Base-by-base conservation (phyloP, 1,140 invertebrate genomes). In the Hypothenemus hampei region DNA sequence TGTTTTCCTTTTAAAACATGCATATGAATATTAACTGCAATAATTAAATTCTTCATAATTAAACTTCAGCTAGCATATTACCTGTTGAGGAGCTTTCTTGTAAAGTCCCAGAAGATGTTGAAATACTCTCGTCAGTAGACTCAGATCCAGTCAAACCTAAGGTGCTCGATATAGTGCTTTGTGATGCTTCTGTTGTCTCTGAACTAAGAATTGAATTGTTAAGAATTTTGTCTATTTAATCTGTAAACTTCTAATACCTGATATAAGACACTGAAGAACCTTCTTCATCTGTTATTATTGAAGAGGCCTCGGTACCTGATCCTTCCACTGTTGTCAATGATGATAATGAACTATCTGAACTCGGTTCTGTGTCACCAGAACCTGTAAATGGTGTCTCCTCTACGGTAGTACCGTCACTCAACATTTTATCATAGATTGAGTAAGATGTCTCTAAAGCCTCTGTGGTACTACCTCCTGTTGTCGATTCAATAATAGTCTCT, bases 401-500 rank as follows among this genome's bases (percentile, higher is more conserved):
- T 4, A 50, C 16, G 0, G 55, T 57, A n/a, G 47, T 44, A 22
- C 72, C 67, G 58, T 85, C 84, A 59, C 82, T 81, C 26, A 79
- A 68, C 84, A 85, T 85, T 4, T 75, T 67, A 5, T 82, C 79
- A 22, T 79, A 75, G 0, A 69, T 59, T 36, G 75, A 69, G 6
- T 76, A 70, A 8, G 68, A 65, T 11, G 65, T 60, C 47, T 69
- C 67, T 4, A 67, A 52, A 23, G 64, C 49, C 2, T 61, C 63
- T 2, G 53, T 43, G 6, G 50, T 53, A 10, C n/a, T 23, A 19
- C 19, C 47, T 7, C 16, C 16, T 8, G 31, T 40, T 26, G 7
- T n/a, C 40, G 43, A 46, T 3, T 37, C 43, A 4, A n/a, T 8
- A 22, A 29, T 35, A 13, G 40, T 35, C 21, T n/a, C 11, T n/a